Percentiles rank a stretch among this genome's conserved stretches.
Conservation (phyloP, 2,113 vertebrate species). For the Turnix velox region DNA sequence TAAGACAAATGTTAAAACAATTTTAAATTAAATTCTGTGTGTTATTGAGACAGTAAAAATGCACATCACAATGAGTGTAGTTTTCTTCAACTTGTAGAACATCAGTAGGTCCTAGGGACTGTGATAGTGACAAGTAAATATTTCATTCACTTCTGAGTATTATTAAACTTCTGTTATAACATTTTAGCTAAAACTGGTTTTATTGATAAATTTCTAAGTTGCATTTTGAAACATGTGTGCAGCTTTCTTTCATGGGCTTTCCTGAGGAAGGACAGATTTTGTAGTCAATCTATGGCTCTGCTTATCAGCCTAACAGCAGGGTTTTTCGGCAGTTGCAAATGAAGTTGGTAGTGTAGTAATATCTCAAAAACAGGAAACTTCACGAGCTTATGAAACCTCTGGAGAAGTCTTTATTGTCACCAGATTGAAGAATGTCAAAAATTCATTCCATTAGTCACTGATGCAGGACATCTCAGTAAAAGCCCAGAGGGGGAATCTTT, state of each 20-base stretch:
- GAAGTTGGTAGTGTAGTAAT: background rate
- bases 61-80: background rate
- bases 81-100: background rate
- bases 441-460: fast-evolving
- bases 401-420: background rate
- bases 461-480: background rate
- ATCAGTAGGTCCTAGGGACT: background rate
- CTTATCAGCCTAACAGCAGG: background rate
- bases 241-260: background rate
- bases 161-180: background rate
- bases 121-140: background rate
- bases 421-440: background rate
- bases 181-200: background rate
- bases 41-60: background rate
- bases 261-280: background rate
- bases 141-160: background rate
- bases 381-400: background rate
- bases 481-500: background rate
- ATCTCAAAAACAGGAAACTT: background rate
- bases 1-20: background rate
- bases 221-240: background rate
- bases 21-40: background rate
- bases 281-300: background rate
- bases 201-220: background rate
- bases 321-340: background rate